Evolutionary conservation across 2,888 invertebrate species (phyloP).

Genomic region (Chouioia cunea): DNA sequence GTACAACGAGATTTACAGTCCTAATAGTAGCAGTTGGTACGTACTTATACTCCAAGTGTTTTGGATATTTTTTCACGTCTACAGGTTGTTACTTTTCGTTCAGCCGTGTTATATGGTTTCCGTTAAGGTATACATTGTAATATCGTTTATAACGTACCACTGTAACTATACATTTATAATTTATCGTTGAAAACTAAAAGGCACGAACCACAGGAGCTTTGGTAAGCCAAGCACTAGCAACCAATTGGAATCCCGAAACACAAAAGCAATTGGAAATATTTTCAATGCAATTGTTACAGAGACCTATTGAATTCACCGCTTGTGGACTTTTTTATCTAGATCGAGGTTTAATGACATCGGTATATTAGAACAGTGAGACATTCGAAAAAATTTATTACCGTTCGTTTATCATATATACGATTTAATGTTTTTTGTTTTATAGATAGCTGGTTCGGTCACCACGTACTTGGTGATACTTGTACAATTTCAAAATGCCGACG

Average conservation of each 20-base stretch:
- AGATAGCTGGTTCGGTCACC: slow-evolving; percentile 73
- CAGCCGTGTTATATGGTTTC: slow-evolving; percentile 74
- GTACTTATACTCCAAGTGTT: slow-evolving; percentile 72
- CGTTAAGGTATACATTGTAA: slow-evolving; percentile 69
- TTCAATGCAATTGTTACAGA: slow-evolving; percentile 72
- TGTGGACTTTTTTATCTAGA: slow-evolving; percentile 74
- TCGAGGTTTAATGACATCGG: slow-evolving; percentile 73
- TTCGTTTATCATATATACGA: no score
- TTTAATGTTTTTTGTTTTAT: slow-evolving; percentile 52
- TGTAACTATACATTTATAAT: no score
- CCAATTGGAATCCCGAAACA: slow-evolving; percentile 59
- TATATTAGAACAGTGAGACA: slow-evolving; percentile 57
- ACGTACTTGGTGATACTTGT: slow-evolving; percentile 74
- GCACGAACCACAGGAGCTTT: slow-evolving; percentile 70
- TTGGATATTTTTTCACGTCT: slow-evolving; percentile 73
- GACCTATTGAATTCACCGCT: slow-evolving; percentile 72
- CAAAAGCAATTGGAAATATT: slow-evolving; percentile 73
- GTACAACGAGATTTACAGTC: slow-evolving; percentile 71
- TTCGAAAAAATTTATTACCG: no score
- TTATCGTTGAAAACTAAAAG: slow-evolving; percentile 50
- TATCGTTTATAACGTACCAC: no score
- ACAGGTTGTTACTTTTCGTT: slow-evolving; percentile 72
- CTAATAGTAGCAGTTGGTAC: slow-evolving; percentile 68
- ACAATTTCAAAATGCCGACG: slow-evolving; percentile 74
- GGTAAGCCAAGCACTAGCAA: slow-evolving; percentile 68